Conservation (phyloP, 2,113 vertebrate species). For the Mirza zaza region DNA sequence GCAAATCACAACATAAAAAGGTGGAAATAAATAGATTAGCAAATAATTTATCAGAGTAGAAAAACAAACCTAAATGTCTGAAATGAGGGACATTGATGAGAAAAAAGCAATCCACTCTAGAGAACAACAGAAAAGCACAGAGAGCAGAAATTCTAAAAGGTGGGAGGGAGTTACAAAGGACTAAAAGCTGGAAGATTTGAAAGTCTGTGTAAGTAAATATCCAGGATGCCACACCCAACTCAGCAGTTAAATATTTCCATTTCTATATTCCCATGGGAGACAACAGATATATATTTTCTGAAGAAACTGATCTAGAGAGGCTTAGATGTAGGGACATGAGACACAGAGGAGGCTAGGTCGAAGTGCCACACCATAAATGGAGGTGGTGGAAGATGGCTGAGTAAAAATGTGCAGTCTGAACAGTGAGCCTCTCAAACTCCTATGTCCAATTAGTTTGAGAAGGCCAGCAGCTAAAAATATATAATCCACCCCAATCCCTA, state of each 20-base stretch:
- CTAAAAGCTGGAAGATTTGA: background rate
- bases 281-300: background rate
- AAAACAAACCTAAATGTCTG: background rate
- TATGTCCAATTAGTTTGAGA: background rate
- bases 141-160: background rate
- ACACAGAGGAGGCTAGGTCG: background rate
- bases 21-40: background rate
- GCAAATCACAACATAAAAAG: background rate
- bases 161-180: background rate
- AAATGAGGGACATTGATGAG: background rate
- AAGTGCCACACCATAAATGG: background rate
- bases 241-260: background rate
- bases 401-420: background rate
- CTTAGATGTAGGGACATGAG: background rate
- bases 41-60: background rate
- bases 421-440: background rate
- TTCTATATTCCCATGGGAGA: background rate
- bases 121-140: background rate
- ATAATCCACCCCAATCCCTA: background rate
- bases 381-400: background rate
- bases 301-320: background rate
- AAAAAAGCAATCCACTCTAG: background rate
- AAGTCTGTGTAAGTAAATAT: background rate
- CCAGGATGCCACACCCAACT: background rate
- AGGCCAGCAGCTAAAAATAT: background rate